These are phyloP conservation scores for Cistogaster globosa DNA, from an alignment of 2,888 invertebrate species.

Conservation along the genomic window DNA sequence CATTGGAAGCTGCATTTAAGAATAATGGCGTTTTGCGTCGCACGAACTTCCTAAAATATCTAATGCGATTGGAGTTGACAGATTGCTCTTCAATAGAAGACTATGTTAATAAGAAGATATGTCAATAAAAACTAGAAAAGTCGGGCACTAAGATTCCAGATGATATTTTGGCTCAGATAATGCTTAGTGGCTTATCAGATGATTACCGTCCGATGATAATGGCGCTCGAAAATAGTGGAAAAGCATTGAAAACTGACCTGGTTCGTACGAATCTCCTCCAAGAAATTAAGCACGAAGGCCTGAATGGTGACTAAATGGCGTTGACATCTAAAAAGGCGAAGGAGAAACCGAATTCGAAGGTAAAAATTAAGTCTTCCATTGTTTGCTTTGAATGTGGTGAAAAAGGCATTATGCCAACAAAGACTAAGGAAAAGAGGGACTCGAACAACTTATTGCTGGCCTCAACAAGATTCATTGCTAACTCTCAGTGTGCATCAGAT, in stretches of 20 bases:
- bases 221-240: constrained; percentile 23
- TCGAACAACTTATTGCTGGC: constrained; percentile 5
- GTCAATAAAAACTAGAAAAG: background rate
- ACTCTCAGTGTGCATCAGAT: constrained; percentile 38
- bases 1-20: constrained; percentile 59
- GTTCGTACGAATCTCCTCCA: constrained; percentile 26
- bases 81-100: background rate
- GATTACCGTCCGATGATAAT: background rate
- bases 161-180: background rate
- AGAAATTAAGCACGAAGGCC: background rate
- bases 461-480: constrained; percentile 51
- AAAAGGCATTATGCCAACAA: constrained; percentile 55
- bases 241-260: constrained; percentile 11
- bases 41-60: constrained; percentile 61
- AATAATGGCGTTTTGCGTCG: constrained; percentile 63
- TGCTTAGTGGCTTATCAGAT: too few relatives aligned
- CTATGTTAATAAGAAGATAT: background rate
- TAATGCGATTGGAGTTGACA: constrained; percentile 33
- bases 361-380: constrained; percentile 26
- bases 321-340: constrained; percentile 14
- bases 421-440: background rate
- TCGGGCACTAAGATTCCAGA: constrained; percentile 19
- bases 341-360: constrained; percentile 6
- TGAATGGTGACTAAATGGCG: constrained; percentile 14
- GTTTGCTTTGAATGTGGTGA: constrained; percentile 51